These are phyloP conservation scores for Neelides folsomi DNA, from an alignment of 2,888 invertebrate species.

Conservation along the genomic window DNA sequence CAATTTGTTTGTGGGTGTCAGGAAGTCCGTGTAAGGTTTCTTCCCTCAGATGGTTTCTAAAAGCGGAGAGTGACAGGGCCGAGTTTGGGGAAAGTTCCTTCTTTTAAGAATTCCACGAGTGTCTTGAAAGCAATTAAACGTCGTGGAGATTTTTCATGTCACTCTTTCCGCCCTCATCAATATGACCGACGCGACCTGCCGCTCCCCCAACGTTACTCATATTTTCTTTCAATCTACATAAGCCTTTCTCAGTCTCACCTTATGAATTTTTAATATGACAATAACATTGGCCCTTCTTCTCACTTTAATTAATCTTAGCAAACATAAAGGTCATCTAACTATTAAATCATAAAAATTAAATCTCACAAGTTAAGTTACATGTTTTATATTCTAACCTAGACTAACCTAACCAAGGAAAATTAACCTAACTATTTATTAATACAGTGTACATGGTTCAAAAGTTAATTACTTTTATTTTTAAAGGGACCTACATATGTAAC, in stretches of 20 bases:
- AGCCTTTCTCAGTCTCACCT: conserved; percentile 30
- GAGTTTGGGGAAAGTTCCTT: conserved; percentile 6
- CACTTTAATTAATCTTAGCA: background rate
- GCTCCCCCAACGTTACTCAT: conserved; percentile 30
- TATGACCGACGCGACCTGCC: conserved; percentile 31
- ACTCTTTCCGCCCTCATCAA: conserved; percentile 26
- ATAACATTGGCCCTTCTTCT: background rate
- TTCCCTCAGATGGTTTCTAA: too few relatives aligned
- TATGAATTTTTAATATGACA: conserved; percentile 32
- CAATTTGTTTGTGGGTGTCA: conserved; percentile 14
- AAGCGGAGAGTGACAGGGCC: background rate
- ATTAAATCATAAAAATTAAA: background rate
- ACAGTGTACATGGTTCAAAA: too few relatives aligned
- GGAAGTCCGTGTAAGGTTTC: too few relatives aligned
- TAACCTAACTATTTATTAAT: too few relatives aligned
- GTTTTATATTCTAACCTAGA: too few relatives aligned
- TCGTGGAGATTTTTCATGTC: conserved; percentile 33
- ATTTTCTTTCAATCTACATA: conserved; percentile 35
- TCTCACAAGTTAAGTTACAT: too few relatives aligned
- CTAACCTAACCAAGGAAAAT: too few relatives aligned
- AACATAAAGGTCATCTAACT: background rate
- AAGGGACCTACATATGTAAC: too few relatives aligned
- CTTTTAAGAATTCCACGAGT: conserved; percentile 32
- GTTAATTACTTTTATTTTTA: too few relatives aligned
- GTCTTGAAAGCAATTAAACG: conserved; percentile 34